Conservation (phyloP, 1,140 invertebrate species). For the Melitaea cinxia region DNA sequence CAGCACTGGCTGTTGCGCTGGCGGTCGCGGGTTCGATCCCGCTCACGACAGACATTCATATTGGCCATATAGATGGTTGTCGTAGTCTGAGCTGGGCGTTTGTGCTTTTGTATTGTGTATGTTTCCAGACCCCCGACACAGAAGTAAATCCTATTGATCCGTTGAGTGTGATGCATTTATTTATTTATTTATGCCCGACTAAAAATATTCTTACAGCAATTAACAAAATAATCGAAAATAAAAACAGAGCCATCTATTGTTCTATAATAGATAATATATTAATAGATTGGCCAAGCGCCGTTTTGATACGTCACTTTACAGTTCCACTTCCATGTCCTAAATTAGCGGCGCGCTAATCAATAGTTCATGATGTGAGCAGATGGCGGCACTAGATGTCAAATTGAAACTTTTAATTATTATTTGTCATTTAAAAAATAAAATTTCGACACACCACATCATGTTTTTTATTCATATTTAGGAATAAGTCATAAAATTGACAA, state of each 20-base stretch:
- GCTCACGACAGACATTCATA: too few relatives aligned
- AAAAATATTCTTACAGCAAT: too few relatives aligned
- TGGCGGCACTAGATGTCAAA: slow-evolving; percentile 56
- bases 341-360: slow-evolving; percentile 48
- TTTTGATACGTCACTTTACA: slow-evolving; percentile 49
- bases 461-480: slow-evolving; percentile 9
- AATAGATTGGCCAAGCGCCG: slow-evolving; percentile 48
- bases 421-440: slow-evolving; percentile 9
- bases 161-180: too few relatives aligned
- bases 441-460: background rate
- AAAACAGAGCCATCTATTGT: slow-evolving; percentile 65
- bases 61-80: too few relatives aligned
- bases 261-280: slow-evolving; percentile 51
- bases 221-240: slow-evolving; percentile 5
- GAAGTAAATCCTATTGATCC: too few relatives aligned
- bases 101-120: too few relatives aligned
- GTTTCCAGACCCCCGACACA: too few relatives aligned
- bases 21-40: too few relatives aligned
- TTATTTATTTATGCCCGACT: too few relatives aligned
- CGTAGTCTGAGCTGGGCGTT: too few relatives aligned
- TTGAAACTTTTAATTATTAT: slow-evolving; percentile 9
- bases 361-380: slow-evolving; percentile 49
- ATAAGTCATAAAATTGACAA: too few relatives aligned
- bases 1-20: too few relatives aligned
- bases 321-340: slow-evolving; percentile 36